Evolutionary conservation across 2,888 invertebrate species (phyloP), one percentile per base, ranked within the genome.

Genomic region (Pseudolycoriella hygida): DNA sequence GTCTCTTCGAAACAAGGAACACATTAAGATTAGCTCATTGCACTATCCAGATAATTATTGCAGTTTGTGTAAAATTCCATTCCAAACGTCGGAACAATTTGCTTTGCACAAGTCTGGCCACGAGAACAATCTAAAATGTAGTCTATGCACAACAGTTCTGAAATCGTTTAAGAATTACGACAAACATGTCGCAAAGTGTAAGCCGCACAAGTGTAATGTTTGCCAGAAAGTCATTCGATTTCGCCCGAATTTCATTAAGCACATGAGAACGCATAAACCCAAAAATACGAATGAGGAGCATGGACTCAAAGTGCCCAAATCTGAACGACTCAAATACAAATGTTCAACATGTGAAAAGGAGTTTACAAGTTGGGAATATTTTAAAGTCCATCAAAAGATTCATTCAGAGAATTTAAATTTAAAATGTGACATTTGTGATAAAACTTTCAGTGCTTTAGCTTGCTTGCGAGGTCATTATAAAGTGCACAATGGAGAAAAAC

Each of bases 351-450:
- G 73, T 55, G 68, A 68, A 51, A 71, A 72, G 55, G 70, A 70
- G 14, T 73, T 73, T 50, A 69, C 68, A 59, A 67, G 71, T 50
- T 60, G 66, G 45, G 67, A 69, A 25, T 71, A 71, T 62, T 71
- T 70, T 48, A 64, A 68, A 53, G 72, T 73, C 45, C 74, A 74
- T 59, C 69, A 70, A 52, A 73, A 73, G 55, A 72, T 68, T 30
- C 72, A 73, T 58, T 70, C 68, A 14, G 70, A 69, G 46, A 62
- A 67, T 43, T 69, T 69, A 43, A 71, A 71, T 44, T 64, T 71
- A 47, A 67, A 66, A 15, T 73, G 73, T 51, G 67, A 70, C 48
- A 64, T 67, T 40, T 73, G 73, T 50, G 70, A 67, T 44, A 71
- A 71, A 49, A 62, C 64, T 20, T 72, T 72, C 49, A 61, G 67